These are phyloP conservation scores for Babylonia areolata DNA, from an alignment of 1,140 invertebrate species.

Conservation along the genomic window DNA sequence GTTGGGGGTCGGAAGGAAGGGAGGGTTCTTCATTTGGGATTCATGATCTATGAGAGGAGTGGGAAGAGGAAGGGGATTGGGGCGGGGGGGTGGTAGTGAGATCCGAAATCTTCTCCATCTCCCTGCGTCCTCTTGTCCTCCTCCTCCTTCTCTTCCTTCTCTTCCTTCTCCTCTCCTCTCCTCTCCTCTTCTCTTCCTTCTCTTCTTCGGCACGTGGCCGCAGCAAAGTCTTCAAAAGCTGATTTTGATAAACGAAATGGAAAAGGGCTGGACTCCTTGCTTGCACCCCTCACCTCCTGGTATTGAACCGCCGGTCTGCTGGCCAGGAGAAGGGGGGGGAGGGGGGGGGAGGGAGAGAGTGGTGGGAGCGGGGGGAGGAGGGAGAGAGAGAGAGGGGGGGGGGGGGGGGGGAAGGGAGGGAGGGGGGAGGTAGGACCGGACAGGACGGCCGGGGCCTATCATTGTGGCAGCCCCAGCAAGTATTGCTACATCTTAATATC, in stretches of 20 bases:
- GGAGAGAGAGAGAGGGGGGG: neutral
- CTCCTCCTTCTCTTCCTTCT: no score
- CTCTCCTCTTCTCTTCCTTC: neutral
- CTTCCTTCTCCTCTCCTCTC: no score
- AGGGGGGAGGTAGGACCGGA: no score
- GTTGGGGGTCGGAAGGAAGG: no score
- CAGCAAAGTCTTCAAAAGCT: slow-evolving; percentile 7
- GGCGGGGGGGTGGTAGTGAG: no score
- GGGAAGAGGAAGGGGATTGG: neutral
- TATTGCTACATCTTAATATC: slow-evolving; percentile 24
- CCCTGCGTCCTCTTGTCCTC: no score
- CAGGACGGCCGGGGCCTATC: no score
- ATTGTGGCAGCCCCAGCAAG: neutral
- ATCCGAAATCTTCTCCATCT: no score
- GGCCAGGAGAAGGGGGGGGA: neutral
- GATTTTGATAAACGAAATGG: slow-evolving; percentile 24
- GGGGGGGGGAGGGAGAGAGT: neutral
- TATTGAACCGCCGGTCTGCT: neutral
- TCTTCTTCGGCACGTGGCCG: neutral
- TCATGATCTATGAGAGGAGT: neutral
- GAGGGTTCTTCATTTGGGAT: slow-evolving; percentile 13
- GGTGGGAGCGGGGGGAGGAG: neutral
- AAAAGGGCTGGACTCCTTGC: neutral
- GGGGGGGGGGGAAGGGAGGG: neutral
- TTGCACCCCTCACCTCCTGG: neutral